Conservation (phyloP, 2,888 invertebrate species). For the Lamellibrachia columna region DNA sequence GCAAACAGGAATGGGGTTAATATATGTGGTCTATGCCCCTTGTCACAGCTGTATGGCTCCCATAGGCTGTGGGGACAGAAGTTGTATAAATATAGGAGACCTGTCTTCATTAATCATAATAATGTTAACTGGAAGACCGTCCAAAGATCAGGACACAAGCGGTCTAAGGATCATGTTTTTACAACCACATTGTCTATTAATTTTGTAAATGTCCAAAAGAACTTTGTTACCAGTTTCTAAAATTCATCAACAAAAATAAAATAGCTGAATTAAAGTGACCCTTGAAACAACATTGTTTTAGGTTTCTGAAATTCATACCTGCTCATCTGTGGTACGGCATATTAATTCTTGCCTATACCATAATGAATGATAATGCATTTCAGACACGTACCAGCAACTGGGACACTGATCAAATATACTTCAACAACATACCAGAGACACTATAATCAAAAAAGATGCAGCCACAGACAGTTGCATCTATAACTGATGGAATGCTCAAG, state of each 20-base stretch:
- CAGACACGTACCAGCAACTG: not conserved
- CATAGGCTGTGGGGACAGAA: not conserved
- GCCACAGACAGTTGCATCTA: not conserved
- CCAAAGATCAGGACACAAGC: not conserved
- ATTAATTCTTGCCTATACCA: not conserved
- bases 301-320: not conserved
- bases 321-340: not conserved
- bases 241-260: not conserved
- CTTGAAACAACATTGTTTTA: not conserved
- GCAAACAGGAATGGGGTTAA: conserved; percentile 3
- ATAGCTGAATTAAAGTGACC: not conserved
- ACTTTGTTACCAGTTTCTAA: not conserved
- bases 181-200: not conserved
- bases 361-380: not conserved
- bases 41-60: not conserved
- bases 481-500: not conserved
- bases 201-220: not conserved
- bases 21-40: not conserved
- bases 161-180: not conserved
- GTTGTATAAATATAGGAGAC: not conserved
- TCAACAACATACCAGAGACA: not conserved
- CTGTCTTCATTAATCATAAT: not conserved
- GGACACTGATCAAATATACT: not conserved
- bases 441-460: not conserved
- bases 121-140: conserved; percentile 1